Evolutionary conservation across 2,888 invertebrate genomes (phyloP).

Genomic region (Venustoraphidia nigricollis): DNA sequence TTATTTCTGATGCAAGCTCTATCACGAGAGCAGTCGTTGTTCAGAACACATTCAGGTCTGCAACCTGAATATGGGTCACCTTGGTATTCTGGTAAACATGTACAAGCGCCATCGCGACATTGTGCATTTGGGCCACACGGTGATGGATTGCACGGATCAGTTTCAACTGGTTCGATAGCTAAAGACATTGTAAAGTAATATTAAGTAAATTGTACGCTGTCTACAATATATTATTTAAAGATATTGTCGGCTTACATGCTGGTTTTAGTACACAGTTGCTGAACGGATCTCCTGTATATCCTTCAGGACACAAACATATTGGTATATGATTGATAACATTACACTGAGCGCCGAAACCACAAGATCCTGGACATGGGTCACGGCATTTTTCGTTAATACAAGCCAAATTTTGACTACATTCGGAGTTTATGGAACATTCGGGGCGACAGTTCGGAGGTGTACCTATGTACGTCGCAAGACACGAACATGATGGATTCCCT

Average conservation of each 20-base stretch:
- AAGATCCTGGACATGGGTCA: slow-evolving; percentile 59
- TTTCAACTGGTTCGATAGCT: slow-evolving; percentile 26
- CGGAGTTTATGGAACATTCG: slow-evolving; percentile 55
- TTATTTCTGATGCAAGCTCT: slow-evolving; percentile 58
- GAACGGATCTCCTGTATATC: slow-evolving; percentile 39
- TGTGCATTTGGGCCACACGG: slow-evolving; percentile 52
- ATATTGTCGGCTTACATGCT: slow-evolving; percentile 10
- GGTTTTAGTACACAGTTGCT: slow-evolving; percentile 27
- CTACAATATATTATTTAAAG: slow-evolving; percentile 6
- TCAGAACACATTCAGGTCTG: slow-evolving; percentile 62
- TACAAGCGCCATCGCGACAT: slow-evolving; percentile 50
- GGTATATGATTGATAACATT: slow-evolving; percentile 53
- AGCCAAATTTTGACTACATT: slow-evolving; percentile 53
- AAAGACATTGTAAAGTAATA: slow-evolving; percentile 10
- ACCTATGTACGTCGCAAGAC: slow-evolving; percentile 47
- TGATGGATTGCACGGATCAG: slow-evolving; percentile 56
- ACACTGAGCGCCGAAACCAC: slow-evolving; percentile 47
- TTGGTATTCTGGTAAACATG: slow-evolving; percentile 52
- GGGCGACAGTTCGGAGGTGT: slow-evolving; percentile 57
- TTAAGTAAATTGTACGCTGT: neutral
- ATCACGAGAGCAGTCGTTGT: slow-evolving; percentile 50
- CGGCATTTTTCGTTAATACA: slow-evolving; percentile 59
- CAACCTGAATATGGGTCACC: slow-evolving; percentile 63
- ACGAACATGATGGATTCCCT: slow-evolving; percentile 46
- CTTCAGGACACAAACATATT: slow-evolving; percentile 47